Base-by-base conservation (phyloP, 2,888 invertebrate genomes). In the Eristalis intricaria region DNA sequence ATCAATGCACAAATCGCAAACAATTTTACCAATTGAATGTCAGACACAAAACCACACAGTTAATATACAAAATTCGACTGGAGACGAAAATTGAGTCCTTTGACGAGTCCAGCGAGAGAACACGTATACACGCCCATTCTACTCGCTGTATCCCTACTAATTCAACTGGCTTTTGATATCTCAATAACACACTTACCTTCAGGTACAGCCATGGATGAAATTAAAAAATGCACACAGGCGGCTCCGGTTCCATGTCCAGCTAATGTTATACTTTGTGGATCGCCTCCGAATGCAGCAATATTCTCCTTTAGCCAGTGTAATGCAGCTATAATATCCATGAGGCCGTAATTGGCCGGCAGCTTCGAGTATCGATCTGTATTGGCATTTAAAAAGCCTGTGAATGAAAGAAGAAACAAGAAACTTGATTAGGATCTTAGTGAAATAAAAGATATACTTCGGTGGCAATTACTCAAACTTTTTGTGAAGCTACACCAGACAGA, bases 231-330 rank as follows among this genome's bases (percentile, higher is more conserved):
- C 77, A 99, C 98, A 91, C 98, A 97, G 1, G 99, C 98, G 0
- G 99, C 99, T 0, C 99, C 99, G 13, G 98, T 97, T 5, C 98
- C 99, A 91, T 99, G 99, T 0, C 99, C 99, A 92, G 98, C 96
- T 23, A 99, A 94, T 1, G 99, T 99, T 79, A 99, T 98, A 91
- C 97, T 97, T 56, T 96, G 96, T 0, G 98, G 96, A 93, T 99
- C 99, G 0, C 99, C 99, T 5, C 98, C 98, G 92, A 99, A 99
- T 74, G 96, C 96, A 0, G 96, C 98, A 70, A 99, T 97, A 93
- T 99, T 99, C 93, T 98, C 98, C 91, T 98, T 97, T 86, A 99
- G 95, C 99, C 99, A 99, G 91, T 98, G 98, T 88, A 99, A 94
- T 0, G 98, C 98, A 0, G 98, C 98, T 90, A 98, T 97, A 93